Conservation (phyloP, 2,888 invertebrate genomes). For the Temnothorax ravouxi region DNA sequence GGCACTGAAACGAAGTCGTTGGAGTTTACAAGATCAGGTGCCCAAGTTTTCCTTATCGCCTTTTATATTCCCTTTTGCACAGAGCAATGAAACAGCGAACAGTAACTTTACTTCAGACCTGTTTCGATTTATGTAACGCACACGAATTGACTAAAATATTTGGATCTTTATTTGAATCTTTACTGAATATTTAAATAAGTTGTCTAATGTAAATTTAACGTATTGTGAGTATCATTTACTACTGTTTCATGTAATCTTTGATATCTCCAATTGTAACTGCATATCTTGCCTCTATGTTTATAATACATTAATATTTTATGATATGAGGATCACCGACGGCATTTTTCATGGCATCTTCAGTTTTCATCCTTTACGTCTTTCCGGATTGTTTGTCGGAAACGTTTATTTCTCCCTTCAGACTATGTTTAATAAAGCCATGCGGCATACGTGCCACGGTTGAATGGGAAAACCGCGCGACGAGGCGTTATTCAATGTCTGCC, state of each 20-base stretch:
- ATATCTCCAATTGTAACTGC: not conserved
- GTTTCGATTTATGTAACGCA: not conserved
- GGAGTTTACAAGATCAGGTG: slow-evolving; percentile 54
- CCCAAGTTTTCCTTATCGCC: slow-evolving; percentile 39
- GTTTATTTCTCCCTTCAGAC: slow-evolving; percentile 17
- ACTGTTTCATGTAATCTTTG: not conserved
- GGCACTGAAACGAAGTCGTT: slow-evolving; percentile 59
- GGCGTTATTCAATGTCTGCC: slow-evolving; percentile 50
- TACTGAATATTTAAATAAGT: not conserved
- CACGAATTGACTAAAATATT: not conserved
- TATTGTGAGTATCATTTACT: not conserved
- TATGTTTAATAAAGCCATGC: slow-evolving; percentile 48
- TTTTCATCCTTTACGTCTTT: not conserved
- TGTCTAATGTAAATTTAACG: not conserved
- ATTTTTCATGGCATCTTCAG: slow-evolving; percentile 1
- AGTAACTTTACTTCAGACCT: not conserved
- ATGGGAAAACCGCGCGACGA: slow-evolving; percentile 32
- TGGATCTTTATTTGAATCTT: not conserved
- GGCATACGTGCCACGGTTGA: slow-evolving; percentile 20
- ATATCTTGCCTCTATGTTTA: not conserved
- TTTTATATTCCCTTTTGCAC: not conserved
- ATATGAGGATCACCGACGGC: not conserved
- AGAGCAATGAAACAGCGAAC: not conserved
- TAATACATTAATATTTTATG: not conserved
- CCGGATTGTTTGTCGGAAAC: slow-evolving; percentile 12